Conservation (phyloP, 2,113 vertebrate genomes). For the Neopipo cinnamomea region DNA sequence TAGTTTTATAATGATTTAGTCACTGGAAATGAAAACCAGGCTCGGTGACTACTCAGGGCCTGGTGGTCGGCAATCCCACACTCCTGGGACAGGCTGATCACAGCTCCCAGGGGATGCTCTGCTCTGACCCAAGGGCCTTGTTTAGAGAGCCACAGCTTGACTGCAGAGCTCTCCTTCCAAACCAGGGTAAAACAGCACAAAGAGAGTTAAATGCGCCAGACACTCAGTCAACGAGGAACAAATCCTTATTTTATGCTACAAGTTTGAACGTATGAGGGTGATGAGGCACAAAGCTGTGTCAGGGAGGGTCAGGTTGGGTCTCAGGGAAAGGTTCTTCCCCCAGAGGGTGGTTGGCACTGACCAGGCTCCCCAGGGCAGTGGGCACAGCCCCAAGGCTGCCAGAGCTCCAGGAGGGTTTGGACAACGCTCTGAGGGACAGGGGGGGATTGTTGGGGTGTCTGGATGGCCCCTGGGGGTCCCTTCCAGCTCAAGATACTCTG, state of each 20-base stretch:
- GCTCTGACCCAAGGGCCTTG: neutral
- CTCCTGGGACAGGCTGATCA: neutral
- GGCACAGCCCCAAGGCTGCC: rapidly evolving
- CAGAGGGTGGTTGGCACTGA: neutral
- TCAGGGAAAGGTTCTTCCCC: neutral
- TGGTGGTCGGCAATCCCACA: too few species aligned
- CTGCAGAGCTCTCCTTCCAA: neutral
- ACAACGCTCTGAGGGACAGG: rapidly evolving
- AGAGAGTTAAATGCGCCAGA: neutral
- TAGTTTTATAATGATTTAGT: neutral
- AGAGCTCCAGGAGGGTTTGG: neutral
- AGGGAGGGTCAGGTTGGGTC: rapidly evolving
- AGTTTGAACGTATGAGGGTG: neutral
- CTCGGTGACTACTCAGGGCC: neutral
- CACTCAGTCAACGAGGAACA: rapidly evolving
- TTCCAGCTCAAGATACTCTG: neutral
- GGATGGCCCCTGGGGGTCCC: rapidly evolving
- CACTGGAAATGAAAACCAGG: neutral
- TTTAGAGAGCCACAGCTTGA: neutral
- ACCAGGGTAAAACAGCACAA: neutral
- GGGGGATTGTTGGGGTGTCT: neutral
- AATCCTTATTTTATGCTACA: neutral
- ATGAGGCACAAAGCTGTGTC: neutral
- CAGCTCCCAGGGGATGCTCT: neutral
- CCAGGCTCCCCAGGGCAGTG: neutral